Evolutionary conservation across 2,113 vertebrate species (phyloP).

Genomic region (Phrynosoma platyrhinos): DNA sequence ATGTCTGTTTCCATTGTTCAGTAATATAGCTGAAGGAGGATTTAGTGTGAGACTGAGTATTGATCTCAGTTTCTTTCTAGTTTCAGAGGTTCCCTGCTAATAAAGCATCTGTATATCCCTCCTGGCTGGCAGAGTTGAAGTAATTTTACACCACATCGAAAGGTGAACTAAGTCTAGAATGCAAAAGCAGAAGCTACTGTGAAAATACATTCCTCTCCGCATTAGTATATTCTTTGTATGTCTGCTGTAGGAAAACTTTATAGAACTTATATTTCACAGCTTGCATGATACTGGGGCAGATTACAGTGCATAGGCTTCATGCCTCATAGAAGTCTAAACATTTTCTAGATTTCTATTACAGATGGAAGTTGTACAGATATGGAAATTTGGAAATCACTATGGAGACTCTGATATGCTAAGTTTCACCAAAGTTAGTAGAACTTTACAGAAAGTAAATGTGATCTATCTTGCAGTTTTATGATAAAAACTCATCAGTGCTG

Average conservation of each 20-base stretch:
- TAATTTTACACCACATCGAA: slow-evolving; percentile 52
- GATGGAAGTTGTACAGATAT: not conserved
- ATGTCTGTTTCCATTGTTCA: slow-evolving; percentile 45
- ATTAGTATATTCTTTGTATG: not conserved
- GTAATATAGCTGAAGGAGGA: slow-evolving; percentile 41
- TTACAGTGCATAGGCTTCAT: not conserved
- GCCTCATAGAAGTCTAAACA: not conserved
- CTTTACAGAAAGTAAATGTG: not conserved
- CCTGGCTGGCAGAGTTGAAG: slow-evolving; percentile 48
- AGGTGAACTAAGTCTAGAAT: slow-evolving; percentile 36
- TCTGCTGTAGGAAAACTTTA: not conserved
- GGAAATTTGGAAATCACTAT: not conserved
- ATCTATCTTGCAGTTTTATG: not conserved
- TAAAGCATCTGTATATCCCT: slow-evolving; percentile 59
- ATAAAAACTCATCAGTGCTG: not conserved
- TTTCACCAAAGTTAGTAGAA: not conserved
- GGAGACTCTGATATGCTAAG: not conserved
- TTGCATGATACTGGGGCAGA: not conserved
- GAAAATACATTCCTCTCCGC: slow-evolving; percentile 16
- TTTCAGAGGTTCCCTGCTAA: slow-evolving; percentile 51
- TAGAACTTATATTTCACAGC: not conserved
- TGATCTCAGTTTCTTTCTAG: slow-evolving; percentile 57
- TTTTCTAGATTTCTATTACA: not conserved
- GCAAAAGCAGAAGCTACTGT: slow-evolving; percentile 14
- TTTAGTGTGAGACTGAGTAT: slow-evolving; percentile 58